Conservation (phyloP, 1,140 invertebrate species). For the Lerema accius region DNA sequence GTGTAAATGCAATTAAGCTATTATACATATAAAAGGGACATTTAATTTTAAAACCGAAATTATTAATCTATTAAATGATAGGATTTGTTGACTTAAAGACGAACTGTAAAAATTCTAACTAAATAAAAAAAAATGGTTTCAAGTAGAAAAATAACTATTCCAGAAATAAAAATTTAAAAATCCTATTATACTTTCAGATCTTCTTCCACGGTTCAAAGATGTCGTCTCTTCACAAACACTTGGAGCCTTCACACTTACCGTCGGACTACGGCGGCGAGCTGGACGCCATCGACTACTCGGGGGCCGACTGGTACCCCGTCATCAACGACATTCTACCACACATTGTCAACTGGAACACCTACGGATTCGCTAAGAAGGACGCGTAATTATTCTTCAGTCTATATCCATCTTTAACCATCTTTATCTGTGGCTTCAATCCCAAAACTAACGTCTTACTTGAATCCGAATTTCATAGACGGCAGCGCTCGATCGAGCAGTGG, state of each 20-base stretch:
- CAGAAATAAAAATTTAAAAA: no score
- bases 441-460: conserved; percentile 2
- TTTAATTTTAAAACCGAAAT: no score
- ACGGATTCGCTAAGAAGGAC: conserved; percentile 83
- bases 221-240: conserved; percentile 87
- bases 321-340: conserved; percentile 85
- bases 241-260: conserved; percentile 87
- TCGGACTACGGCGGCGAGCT: conserved; percentile 89
- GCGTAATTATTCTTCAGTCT: conserved; percentile 47
- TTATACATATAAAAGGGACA: no score
- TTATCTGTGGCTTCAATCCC: not conserved
- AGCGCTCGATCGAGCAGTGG: not conserved
- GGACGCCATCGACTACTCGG: conserved; percentile 89
- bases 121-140: not conserved
- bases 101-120: no score
- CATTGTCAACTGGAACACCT: conserved; percentile 86
- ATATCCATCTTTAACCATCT: not conserved
- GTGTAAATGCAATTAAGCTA: no score
- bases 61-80: no score
- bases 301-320: conserved; percentile 88
- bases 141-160: no score
- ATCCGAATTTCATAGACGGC: not conserved
- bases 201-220: conserved; percentile 91
- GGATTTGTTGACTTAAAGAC: no score
- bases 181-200: conserved; percentile 87